phyloP scores from a whole-genome alignment of 1,140 invertebrate genomes.

The Venturia canescens region DNA sequence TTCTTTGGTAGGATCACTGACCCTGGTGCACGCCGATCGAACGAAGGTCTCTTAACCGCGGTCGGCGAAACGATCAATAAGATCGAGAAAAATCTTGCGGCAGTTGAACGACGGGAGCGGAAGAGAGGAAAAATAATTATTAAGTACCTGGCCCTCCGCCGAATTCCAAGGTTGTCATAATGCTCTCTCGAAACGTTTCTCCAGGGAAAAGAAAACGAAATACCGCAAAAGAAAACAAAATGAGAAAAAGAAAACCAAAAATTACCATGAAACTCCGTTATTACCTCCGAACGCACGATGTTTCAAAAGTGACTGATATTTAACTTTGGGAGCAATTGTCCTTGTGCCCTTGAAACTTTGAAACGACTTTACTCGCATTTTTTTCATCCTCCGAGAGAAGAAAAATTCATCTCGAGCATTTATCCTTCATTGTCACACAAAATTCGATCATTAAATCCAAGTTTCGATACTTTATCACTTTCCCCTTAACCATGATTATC shows the following conservation, averaged over 20 bases:
- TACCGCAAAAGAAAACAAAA: not conserved
- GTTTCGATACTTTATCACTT: too few species aligned
- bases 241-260: too few species aligned
- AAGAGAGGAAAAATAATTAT: not conserved
- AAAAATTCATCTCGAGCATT: too few species aligned
- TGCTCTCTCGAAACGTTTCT: not conserved
- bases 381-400: too few species aligned
- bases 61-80: not conserved
- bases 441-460: too few species aligned
- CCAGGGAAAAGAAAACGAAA: not conserved
- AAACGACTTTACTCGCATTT: not conserved
- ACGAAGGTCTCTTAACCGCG: slow-evolving; percentile 68
- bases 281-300: not conserved
- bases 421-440: too few species aligned
- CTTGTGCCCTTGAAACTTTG: not conserved
- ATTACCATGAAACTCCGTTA: not conserved
- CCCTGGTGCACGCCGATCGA: slow-evolving; percentile 79
- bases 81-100: not conserved
- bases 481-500: too few species aligned
- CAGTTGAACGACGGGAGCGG: not conserved
- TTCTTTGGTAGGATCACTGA: slow-evolving; percentile 83
- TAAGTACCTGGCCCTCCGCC: not conserved
- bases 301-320: too few species aligned
- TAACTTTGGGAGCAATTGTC: too few species aligned
- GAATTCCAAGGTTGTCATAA: not conserved